Percentiles rank a stretch among this genome's conserved stretches.
These are phyloP conservation scores for Agriopis leucophaearia DNA, from an alignment of 2,888 invertebrate genomes.

Conservation along the genomic window DNA sequence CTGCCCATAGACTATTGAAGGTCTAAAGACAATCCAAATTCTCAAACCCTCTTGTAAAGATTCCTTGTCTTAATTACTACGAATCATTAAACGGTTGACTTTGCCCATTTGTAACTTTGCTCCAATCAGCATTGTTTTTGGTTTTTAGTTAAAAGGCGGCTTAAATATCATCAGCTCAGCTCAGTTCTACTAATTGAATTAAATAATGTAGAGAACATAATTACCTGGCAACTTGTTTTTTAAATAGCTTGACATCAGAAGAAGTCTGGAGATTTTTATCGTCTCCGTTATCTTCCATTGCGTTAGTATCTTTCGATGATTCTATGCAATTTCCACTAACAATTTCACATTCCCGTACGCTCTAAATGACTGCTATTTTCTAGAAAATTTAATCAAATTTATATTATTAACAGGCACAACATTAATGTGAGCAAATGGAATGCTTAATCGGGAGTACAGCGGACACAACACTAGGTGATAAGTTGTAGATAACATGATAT, in stretches of 20 bases:
- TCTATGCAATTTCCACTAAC: background rate
- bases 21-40: too few species aligned
- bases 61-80: too few species aligned
- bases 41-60: too few species aligned
- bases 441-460: background rate
- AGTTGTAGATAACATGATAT: constrained; percentile 32
- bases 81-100: too few species aligned
- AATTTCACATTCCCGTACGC: background rate
- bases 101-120: too few species aligned
- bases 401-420: background rate
- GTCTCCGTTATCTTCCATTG: constrained; percentile 11
- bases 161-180: too few species aligned
- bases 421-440: constrained; percentile 1
- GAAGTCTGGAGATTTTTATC: constrained; percentile 13
- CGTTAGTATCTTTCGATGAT: background rate
- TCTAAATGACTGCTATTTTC: background rate
- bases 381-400: background rate
- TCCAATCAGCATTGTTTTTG: too few species aligned
- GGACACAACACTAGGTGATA: constrained; percentile 7
- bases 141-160: too few species aligned
- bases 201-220: background rate
- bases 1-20: too few species aligned
- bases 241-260: constrained; percentile 22
- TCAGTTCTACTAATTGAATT: too few species aligned
- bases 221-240: constrained; percentile 19